A percentile compares a stretch with the other conserved stretches of the same genome.
These are phyloP conservation scores for Chunga burmeisteri DNA, from an alignment of 2,113 vertebrate species.

Conservation along the genomic window DNA sequence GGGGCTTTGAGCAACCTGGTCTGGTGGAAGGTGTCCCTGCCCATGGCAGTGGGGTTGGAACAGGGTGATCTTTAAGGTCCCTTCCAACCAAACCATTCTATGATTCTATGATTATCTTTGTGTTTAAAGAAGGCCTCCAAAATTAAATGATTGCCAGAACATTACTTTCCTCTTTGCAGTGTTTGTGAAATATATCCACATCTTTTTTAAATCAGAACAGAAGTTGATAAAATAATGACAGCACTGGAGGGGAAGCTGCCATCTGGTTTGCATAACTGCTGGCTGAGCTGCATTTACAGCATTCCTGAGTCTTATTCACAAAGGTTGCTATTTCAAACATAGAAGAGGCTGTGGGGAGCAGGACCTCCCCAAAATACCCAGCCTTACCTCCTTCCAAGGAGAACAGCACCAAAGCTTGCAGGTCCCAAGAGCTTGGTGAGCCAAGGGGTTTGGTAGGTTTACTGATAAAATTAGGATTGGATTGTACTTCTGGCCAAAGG, in stretches of 20 bases:
- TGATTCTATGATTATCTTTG: too few relatives aligned
- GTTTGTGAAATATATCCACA: background rate
- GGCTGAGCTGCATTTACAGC: background rate
- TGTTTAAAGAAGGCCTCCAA: background rate
- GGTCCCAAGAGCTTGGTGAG: background rate
- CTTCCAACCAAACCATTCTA: too few relatives aligned
- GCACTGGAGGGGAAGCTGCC: background rate
- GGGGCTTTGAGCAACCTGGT: too few relatives aligned
- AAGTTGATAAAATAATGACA: conserved; percentile 46
- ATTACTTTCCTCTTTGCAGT: background rate
- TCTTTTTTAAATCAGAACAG: background rate
- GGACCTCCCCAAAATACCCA: background rate
- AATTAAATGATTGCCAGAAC: background rate
- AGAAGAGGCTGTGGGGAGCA: background rate
- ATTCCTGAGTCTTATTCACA: background rate
- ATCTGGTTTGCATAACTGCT: conserved; percentile 47
- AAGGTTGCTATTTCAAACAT: background rate
- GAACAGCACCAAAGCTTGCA: background rate
- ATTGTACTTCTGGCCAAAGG: background rate
- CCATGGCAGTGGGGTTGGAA: too few relatives aligned
- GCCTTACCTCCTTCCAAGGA: background rate
- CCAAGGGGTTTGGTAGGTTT: background rate
- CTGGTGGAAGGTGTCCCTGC: too few relatives aligned
- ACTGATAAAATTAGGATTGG: background rate
- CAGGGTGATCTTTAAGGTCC: too few relatives aligned